phyloP scores from a whole-genome alignment of 92 coral and sea anemone species.

The Metridium senile region DNA sequence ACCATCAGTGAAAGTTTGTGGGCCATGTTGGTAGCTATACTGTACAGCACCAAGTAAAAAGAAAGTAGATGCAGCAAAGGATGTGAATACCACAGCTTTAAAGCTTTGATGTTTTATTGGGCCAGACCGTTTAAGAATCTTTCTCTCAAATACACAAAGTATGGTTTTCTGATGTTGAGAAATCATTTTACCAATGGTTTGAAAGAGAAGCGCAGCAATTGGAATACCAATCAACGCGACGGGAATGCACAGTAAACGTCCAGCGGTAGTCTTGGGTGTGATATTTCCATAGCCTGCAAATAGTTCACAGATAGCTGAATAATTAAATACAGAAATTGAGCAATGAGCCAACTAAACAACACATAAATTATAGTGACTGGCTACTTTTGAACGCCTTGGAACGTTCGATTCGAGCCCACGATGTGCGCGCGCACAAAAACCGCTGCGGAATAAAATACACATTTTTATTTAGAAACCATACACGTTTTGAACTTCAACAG shows the following conservation, averaged over 20 bases:
- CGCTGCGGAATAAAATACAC: no score
- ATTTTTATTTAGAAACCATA: no score
- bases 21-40: not conserved
- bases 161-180: constrained; percentile 8
- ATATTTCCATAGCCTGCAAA: constrained; percentile 58
- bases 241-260: constrained; percentile 44
- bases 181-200: constrained; percentile 29
- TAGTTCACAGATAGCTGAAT: no score
- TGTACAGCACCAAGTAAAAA: not conserved
- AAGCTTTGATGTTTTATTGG: constrained; percentile 13
- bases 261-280: constrained; percentile 45
- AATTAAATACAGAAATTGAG: no score
- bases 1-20: not conserved
- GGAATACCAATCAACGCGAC: constrained; percentile 60
- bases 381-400: no score
- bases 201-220: constrained; percentile 31
- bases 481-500: no score
- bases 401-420: no score
- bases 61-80: no score
- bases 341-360: no score
- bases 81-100: constrained; percentile 29
- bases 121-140: constrained; percentile 20
- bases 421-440: no score
- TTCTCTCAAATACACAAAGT: constrained; percentile 29
- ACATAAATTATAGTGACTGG: no score